Evolutionary conservation across 2,888 invertebrate species (phyloP).

Genomic region (Lydus trimaculatus): DNA sequence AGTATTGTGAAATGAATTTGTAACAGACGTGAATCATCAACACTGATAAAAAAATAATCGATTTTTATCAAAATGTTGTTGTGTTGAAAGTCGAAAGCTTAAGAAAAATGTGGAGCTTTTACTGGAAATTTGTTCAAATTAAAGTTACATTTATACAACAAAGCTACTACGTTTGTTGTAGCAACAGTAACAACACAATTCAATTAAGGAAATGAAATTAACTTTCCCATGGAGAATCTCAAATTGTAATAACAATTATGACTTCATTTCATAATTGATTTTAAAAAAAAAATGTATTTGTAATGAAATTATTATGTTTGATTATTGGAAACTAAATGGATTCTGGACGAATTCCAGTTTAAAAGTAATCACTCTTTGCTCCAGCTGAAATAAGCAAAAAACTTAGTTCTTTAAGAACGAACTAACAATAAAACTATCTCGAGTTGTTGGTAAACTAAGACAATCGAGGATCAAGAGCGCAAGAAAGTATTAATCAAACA

Average conservation of each 20-base stretch:
- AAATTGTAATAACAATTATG: not conserved
- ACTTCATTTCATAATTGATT: not conserved
- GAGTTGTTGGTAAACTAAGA: not conserved
- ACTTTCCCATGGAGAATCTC: not conserved
- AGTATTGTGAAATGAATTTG: not conserved
- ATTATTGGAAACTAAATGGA: no score
- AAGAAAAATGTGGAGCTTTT: not conserved
- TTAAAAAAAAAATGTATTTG: no score
- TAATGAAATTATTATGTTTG: no score
- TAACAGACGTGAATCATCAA: no score
- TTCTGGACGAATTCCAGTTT: not conserved
- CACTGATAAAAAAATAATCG: not conserved
- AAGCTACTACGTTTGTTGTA: not conserved
- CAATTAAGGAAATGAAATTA: conserved; percentile 8
- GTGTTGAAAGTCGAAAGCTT: not conserved
- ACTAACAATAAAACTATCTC: not conserved
- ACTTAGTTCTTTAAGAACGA: not conserved
- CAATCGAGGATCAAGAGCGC: not conserved
- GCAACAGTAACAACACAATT: not conserved
- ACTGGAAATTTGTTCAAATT: not conserved
- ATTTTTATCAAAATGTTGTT: not conserved
- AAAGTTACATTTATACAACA: not conserved
- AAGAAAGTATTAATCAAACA: not conserved
- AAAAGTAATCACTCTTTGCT: not conserved
- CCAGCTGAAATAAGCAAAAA: not conserved